Base-by-base conservation (phyloP, 2,797 vertebrate genomes). In the Falco columbarius region DNA sequence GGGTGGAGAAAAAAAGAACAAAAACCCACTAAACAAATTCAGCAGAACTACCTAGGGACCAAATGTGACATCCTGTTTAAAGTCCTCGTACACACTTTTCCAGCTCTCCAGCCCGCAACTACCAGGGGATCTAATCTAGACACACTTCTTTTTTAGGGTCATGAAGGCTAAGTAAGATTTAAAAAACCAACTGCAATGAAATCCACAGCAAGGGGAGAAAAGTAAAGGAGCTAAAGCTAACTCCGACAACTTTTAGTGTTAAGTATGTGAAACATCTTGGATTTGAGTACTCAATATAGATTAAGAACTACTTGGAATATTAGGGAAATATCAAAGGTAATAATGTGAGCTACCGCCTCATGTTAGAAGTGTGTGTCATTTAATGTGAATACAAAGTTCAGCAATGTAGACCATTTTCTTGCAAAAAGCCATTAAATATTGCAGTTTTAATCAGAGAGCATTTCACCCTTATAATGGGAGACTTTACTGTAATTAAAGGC, bases 401-500 rank as follows among this genome's bases (percentile, higher is more conserved):
- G 68, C 61, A 80, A 89, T n/a, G 46, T 20, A 54, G 34, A 62
- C 14, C 72, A 17, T 85, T 93, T 86, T 87, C 70, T 76, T 91
- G 68, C 74, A 95, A 73, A 88, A 93, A 93, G 47, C 55, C 30
- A 58, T 86, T 93, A 73, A 95, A 90, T 70, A 90, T 42, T 94
- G 70, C 54, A 95, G 66, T 72, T 93, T 97, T 97, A 96, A 97
- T 97, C 89, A 97, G 91, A 87, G 89, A 85, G 46, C 44, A 94
- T 92, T 95, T 93, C 94, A 83, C 34, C 20, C 86, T 89, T 84
- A 68, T 59, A 93, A 79, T 40, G 34, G 59, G 84, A 96, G 74
- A 65, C 76, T 95, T 95, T 83, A 91, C 91, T 96, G 97, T 97
- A 95, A 97, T 98, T 96, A 96, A 96, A 86, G 74, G 75, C 85